Evolutionary conservation across 2,888 invertebrate genomes (phyloP).

Genomic region (Mythimna albipuncta): DNA sequence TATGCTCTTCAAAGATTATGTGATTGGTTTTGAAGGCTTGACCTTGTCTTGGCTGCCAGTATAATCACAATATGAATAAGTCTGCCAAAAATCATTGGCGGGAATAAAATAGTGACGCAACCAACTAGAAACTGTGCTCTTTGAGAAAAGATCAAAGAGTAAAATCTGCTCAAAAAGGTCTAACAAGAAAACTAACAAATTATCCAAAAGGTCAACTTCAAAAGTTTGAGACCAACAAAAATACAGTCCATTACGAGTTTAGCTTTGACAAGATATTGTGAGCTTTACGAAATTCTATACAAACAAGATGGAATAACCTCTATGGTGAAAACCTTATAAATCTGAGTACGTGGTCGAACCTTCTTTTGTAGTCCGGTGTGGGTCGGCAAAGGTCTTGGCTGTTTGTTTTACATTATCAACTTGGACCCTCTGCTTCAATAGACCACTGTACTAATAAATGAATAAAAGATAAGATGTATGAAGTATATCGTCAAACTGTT

Average conservation of each 20-base stretch:
- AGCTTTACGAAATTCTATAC: constrained; percentile 24
- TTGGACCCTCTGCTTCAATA: constrained; percentile 34
- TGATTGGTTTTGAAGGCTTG: too few species aligned
- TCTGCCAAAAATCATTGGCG: background rate
- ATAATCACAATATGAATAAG: background rate
- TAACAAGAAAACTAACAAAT: constrained; percentile 23
- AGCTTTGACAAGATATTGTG: constrained; percentile 4
- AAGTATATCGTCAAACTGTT: constrained; percentile 12
- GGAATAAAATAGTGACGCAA: background rate
- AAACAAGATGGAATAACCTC: constrained; percentile 32
- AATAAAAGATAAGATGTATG: constrained; percentile 53
- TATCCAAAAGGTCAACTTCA: constrained; percentile 24
- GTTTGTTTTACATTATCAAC: constrained; percentile 66
- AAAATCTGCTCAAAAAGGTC: background rate
- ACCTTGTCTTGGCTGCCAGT: too few species aligned
- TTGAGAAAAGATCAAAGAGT: constrained; percentile 15
- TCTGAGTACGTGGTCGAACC: constrained; percentile 21
- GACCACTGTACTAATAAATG: constrained; percentile 44
- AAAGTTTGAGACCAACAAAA: constrained; percentile 23
- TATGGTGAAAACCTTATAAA: constrained; percentile 32
- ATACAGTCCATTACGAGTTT: constrained; percentile 11
- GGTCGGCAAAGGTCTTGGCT: constrained; percentile 36
- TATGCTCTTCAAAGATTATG: too few species aligned
- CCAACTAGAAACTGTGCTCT: too few species aligned
- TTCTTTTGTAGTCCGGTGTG: constrained; percentile 35